Percentiles rank a stretch among this genome's conserved stretches.
Evolutionary conservation across 2,888 invertebrate species (phyloP).

Genomic region (Aphodius sticticus): DNA sequence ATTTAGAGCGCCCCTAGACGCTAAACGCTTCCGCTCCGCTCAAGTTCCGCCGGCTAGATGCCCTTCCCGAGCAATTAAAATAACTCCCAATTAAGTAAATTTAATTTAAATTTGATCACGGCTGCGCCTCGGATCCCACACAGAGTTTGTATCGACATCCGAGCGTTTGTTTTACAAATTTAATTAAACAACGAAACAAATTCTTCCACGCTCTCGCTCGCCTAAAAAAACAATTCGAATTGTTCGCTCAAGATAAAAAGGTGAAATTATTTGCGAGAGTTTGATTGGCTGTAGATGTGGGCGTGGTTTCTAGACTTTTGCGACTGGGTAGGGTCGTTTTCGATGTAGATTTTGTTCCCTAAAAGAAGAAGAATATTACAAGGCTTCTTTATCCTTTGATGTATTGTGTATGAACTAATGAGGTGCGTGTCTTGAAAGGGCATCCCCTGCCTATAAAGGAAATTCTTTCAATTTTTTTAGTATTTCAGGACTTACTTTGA

Average conservation of each 20-base stretch:
- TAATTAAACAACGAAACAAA: slow-evolving; percentile 4
- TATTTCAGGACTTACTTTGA: not conserved
- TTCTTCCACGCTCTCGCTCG: not conserved
- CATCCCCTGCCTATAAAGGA: not conserved
- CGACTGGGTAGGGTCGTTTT: too few relatives aligned
- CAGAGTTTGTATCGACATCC: not conserved
- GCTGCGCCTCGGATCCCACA: not conserved
- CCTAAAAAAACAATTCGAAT: not conserved
- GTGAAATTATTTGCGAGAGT: too few relatives aligned
- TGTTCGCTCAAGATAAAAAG: not conserved
- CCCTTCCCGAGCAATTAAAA: not conserved
- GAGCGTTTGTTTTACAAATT: not conserved
- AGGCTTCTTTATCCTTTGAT: not conserved
- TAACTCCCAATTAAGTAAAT: not conserved
- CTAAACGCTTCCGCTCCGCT: slow-evolving; percentile 4
- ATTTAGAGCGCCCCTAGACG: not conserved
- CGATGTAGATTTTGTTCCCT: not conserved
- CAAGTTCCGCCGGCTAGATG: not conserved
- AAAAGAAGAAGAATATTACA: not conserved
- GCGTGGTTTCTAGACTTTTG: too few relatives aligned
- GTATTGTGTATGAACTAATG: not conserved
- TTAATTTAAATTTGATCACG: slow-evolving; percentile 4
- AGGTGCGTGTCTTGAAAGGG: not conserved
- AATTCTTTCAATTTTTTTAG: not conserved
- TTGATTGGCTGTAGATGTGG: too few relatives aligned